Percentiles rank a stretch among this genome's conserved stretches.
Conservation (phyloP, 2,888 invertebrate genomes). For the Ectemnius cavifrons region DNA sequence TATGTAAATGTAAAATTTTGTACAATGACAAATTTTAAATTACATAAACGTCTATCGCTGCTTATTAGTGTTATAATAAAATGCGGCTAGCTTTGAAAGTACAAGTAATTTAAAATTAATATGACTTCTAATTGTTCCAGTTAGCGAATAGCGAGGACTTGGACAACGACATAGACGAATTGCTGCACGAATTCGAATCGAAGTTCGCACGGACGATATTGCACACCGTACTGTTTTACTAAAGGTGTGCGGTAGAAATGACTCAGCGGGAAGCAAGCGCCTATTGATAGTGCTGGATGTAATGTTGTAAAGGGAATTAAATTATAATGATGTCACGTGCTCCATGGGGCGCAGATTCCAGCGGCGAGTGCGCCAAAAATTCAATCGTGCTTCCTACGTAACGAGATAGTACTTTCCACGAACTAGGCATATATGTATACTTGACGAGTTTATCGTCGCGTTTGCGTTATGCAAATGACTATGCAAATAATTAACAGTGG, state of each 20-base stretch:
- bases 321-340: conserved; percentile 42
- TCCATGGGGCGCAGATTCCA: conserved; percentile 40
- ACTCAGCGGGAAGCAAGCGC: no score
- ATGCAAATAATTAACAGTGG: conserved; percentile 8
- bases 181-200: conserved; percentile 95
- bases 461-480: conserved; percentile 13
- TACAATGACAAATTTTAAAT: not conserved
- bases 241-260: conserved; percentile 68
- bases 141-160: conserved; percentile 94
- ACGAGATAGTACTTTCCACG: conserved; percentile 35
- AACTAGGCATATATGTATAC: no score
- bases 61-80: no score
- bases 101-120: not conserved
- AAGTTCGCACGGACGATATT: conserved; percentile 91
- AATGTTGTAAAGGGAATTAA: conserved; percentile 51
- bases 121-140: conserved; percentile 77
- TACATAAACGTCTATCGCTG: not conserved
- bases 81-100: no score
- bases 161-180: conserved; percentile 98
- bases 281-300: no score
- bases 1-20: not conserved
- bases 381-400: conserved; percentile 59
- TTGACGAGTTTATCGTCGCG: conserved; percentile 13
- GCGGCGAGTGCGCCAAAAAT: conserved; percentile 28
- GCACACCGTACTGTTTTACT: conserved; percentile 97